phyloP scores from a whole-genome alignment of 2,888 invertebrate genomes.

The Allygus modestus region DNA sequence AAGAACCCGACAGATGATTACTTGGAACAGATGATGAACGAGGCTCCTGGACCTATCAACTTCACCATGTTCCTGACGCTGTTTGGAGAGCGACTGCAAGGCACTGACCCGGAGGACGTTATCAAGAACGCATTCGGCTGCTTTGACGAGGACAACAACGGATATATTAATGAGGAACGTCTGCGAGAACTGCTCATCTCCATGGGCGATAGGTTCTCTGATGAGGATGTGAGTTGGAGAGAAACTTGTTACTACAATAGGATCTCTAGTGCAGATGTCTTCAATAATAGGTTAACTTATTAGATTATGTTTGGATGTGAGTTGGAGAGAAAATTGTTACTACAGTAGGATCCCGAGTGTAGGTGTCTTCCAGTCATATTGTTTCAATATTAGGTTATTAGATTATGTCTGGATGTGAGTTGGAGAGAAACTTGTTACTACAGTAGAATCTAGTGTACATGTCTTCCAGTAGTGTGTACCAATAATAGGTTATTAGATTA shows the following conservation, averaged over 20 bases:
- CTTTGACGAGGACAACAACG: conserved; percentile 98
- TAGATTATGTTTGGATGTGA: no score
- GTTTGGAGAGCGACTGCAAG: conserved; percentile 98
- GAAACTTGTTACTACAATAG: no score
- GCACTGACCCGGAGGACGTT: conserved; percentile 99
- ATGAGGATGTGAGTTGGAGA: conserved; percentile 86
- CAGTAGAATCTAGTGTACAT: no score
- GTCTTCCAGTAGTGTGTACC: no score
- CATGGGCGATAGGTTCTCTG: conserved; percentile 98
- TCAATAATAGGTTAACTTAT: conserved; percentile 1
- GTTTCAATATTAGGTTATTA: no score
- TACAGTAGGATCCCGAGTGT: no score
- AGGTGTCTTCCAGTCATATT: no score
- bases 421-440: no score
- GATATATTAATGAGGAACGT: conserved; percentile 95
- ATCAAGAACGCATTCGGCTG: conserved; percentile 99
- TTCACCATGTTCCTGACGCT: conserved; percentile 99
- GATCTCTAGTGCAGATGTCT: neutral
- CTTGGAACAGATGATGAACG: conserved; percentile 98
- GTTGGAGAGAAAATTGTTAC: no score
- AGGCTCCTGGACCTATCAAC: conserved; percentile 99
- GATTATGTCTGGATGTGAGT: no score
- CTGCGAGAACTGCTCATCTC: conserved; percentile 96
- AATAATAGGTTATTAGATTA: no score
- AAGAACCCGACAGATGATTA: conserved; percentile 98